phyloP scores from a whole-genome alignment of 2,113 vertebrate genomes.

The Fregata magnificens region DNA sequence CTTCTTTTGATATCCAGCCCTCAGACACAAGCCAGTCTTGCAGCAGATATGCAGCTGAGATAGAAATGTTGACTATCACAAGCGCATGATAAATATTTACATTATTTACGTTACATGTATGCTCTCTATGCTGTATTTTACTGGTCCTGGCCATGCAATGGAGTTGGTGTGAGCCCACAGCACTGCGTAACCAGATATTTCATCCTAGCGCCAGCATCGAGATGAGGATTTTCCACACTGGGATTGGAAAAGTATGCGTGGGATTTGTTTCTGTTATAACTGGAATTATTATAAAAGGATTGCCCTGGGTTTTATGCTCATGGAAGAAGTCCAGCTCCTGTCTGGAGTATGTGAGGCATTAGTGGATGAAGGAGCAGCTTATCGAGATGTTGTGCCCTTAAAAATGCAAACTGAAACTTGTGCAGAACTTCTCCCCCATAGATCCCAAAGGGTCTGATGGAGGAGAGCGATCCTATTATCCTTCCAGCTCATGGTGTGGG shows the following conservation, averaged over 20 bases:
- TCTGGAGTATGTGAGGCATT: not conserved
- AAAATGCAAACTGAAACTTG: not conserved
- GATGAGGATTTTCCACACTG: not conserved
- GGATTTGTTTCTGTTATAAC: not conserved
- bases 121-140: not conserved
- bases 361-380: not conserved
- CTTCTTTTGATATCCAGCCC: not conserved
- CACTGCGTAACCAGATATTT: not conserved
- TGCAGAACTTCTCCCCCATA: not conserved
- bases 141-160: not conserved
- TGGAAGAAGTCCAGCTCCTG: not conserved
- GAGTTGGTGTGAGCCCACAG: not conserved
- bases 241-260: accelerated
- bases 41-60: not conserved
- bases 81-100: not conserved
- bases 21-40: not conserved
- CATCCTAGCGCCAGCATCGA: accelerated
- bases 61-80: constrained; percentile 23
- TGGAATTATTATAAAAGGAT: not conserved
- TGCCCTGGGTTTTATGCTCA: not conserved
- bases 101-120: accelerated
- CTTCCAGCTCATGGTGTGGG: not conserved
- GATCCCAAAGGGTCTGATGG: not conserved
- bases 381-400: not conserved
- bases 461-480: not conserved